phyloP scores from a whole-genome alignment of 2,888 invertebrate genomes.

The Morpho helenor region DNA sequence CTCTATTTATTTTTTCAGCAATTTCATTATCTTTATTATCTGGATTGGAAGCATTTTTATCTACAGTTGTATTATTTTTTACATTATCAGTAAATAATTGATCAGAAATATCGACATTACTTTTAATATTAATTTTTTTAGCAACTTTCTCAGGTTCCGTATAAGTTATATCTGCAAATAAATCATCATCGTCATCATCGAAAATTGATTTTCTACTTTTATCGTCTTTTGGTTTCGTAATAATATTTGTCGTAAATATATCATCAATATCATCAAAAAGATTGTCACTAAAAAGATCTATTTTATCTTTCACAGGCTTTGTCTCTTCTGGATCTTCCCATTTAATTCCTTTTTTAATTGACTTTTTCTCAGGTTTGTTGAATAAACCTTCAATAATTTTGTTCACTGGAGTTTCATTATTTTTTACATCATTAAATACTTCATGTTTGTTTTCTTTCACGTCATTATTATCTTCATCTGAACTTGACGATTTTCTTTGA shows the following conservation, averaged over 20 bases:
- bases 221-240: slow-evolving; percentile 30
- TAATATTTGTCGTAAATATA: slow-evolving; percentile 54
- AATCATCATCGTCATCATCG: slow-evolving; percentile 59
- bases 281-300: slow-evolving; percentile 61
- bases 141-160: slow-evolving; percentile 19
- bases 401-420: slow-evolving; percentile 21
- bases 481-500: slow-evolving; percentile 46
- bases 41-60: neutral
- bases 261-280: slow-evolving; percentile 71
- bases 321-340: slow-evolving; percentile 23
- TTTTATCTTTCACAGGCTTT: slow-evolving; percentile 31
- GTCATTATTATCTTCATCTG: slow-evolving; percentile 45
- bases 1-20: neutral
- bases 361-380: slow-evolving; percentile 42
- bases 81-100: slow-evolving; percentile 37
- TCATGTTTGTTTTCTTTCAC: slow-evolving; percentile 21
- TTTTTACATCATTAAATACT: neutral
- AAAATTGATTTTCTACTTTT: slow-evolving; percentile 49
- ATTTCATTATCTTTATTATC: slow-evolving; percentile 10
- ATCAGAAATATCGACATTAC: slow-evolving; percentile 47
- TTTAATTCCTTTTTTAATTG: slow-evolving; percentile 19
- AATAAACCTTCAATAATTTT: slow-evolving; percentile 60
- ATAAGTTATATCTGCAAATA: slow-evolving; percentile 52
- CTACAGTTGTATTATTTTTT: slow-evolving; percentile 19
- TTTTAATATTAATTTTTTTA: slow-evolving; percentile 28